Conservation (phyloP, 2,888 invertebrate species). For the Salticus scenicus region DNA sequence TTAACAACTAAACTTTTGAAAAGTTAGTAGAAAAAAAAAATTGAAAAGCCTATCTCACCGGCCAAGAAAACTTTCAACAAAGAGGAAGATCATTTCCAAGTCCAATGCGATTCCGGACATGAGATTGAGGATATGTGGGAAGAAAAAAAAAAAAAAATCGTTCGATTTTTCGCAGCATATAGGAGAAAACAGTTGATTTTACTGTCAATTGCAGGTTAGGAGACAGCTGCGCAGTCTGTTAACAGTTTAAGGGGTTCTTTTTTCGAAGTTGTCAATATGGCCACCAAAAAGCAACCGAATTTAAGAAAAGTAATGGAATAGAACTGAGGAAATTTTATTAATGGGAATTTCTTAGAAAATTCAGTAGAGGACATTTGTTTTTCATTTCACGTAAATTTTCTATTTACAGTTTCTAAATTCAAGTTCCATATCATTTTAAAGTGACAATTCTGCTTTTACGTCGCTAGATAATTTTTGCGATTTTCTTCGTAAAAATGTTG, state of each 20-base stretch:
- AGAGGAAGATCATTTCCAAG: not conserved
- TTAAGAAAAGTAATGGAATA: not conserved
- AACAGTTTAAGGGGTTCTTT: not conserved
- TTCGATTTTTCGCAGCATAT: not conserved
- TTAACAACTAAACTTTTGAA: constrained; percentile 6
- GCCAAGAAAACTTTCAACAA: constrained; percentile 6
- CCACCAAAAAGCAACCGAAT: not conserved
- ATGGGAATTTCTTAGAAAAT: too few relatives aligned
- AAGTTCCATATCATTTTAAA: too few relatives aligned
- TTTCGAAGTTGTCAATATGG: not conserved
- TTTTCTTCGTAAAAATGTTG: too few relatives aligned
- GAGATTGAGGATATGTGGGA: not conserved
- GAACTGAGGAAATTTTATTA: too few relatives aligned
- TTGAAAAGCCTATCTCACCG: not conserved
- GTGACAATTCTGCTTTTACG: too few relatives aligned
- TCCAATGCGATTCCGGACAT: not conserved
- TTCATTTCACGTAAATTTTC: too few relatives aligned
- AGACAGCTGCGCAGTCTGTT: not conserved
- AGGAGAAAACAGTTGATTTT: not conserved
- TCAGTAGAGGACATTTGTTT: too few relatives aligned
- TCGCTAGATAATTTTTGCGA: too few relatives aligned
- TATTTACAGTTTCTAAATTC: too few relatives aligned
- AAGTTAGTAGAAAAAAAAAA: not conserved
- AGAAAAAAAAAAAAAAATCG: not conserved
- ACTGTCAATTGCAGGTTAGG: not conserved